These are phyloP conservation scores for Drosophila mojavensis DNA, from an alignment of 1,140 invertebrate species.

Conservation along the genomic window DNA sequence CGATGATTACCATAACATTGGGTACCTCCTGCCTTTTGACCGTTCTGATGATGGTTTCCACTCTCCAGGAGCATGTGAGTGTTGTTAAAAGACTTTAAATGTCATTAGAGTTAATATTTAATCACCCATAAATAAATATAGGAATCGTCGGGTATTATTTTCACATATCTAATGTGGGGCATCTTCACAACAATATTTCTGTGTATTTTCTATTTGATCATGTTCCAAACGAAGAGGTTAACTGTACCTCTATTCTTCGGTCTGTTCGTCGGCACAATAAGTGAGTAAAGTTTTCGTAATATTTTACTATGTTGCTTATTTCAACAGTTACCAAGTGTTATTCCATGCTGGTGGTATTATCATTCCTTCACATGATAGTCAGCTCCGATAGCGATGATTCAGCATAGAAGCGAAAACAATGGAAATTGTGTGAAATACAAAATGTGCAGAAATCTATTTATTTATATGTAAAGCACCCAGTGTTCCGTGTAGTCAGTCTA, in stretches of 20 bases:
- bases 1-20: conserved; percentile 26
- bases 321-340: conserved; percentile 30
- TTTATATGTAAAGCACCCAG: background rate
- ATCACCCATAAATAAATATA: background rate
- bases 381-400: conserved; percentile 28
- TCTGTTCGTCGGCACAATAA: conserved; percentile 1
- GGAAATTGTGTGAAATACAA: background rate
- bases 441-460: background rate
- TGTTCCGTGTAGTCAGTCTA: background rate
- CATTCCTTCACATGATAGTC: conserved; percentile 29
- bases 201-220: background rate
- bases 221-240: background rate
- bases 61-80: conserved; percentile 34
- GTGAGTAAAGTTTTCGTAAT: conserved; percentile 12
- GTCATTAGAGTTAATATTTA: no score
- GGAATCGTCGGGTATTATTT: conserved; percentile 44
- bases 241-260: background rate
- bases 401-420: background rate
- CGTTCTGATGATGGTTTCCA: conserved; percentile 21
- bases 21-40: conserved; percentile 10
- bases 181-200: conserved; percentile 18
- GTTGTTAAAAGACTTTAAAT: background rate
- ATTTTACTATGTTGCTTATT: conserved; percentile 6
- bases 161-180: conserved; percentile 39
- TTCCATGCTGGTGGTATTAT: conserved; percentile 35